Percentiles rank a stretch among this genome's conserved stretches.
Evolutionary conservation across 2,797 vertebrate species (phyloP).

Genomic region (Scolopax rusticola): DNA sequence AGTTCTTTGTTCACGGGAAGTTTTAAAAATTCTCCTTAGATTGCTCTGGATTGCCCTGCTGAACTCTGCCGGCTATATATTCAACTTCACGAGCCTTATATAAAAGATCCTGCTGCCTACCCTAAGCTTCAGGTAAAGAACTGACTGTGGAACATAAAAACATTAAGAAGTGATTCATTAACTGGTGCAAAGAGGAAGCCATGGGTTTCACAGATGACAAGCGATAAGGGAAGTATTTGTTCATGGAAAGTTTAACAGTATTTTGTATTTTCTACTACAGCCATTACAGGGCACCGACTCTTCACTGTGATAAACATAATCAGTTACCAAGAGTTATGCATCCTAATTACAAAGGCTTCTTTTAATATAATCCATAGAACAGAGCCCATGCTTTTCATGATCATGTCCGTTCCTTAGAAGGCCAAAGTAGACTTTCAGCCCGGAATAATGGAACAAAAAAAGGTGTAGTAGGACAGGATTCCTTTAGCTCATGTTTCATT

Average conservation of each 20-base stretch:
- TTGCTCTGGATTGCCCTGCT: constrained; percentile 90
- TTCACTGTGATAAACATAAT: neutral
- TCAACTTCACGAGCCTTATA: constrained; percentile 90
- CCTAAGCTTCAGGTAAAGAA: constrained; percentile 90
- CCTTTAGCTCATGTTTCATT: neutral
- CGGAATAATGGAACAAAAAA: neutral
- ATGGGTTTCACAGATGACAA: neutral
- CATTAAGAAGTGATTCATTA: neutral
- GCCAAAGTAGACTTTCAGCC: neutral
- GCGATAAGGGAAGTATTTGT: neutral
- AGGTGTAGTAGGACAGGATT: neutral
- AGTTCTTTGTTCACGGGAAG: neutral
- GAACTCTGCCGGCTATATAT: constrained; percentile 86
- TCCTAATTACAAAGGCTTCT: neutral
- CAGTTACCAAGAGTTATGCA: neutral
- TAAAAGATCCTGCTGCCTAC: constrained; percentile 94
- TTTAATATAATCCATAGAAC: neutral
- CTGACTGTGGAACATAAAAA: neutral
- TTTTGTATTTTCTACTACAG: neutral
- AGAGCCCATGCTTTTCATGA: neutral
- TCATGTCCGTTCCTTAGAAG: neutral
- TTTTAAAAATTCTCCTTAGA: constrained; percentile 73
- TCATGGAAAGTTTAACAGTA: neutral
- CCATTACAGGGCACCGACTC: neutral
- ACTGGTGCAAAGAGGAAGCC: neutral